Base-by-base conservation (phyloP, 1,140 invertebrate genomes). In the Cecropterus lyciades region DNA sequence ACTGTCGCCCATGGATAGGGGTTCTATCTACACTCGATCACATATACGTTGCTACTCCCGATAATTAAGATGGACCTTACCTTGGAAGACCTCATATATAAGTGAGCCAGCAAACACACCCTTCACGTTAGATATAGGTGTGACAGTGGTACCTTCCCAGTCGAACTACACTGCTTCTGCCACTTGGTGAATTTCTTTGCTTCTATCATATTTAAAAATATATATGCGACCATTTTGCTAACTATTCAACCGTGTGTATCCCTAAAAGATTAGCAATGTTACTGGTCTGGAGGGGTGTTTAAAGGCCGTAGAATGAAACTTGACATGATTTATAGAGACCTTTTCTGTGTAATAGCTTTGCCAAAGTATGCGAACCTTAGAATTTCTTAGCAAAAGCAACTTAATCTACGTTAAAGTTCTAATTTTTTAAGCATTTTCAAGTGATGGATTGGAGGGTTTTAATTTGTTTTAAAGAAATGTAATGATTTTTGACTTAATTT, bases 301-400 rank as follows among this genome's bases (percentile, higher is more conserved):
- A 30, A 0, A 52, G 13, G 24, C 6, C 8, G 20, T 51, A 8
- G 5, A 43, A 43, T 14, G 5, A 30, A 20, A 13, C 17, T 13
- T 30, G 49, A 30, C 49, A 52, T 52, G 49, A 52, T 52, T 52
- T 52, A 52, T 52, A 33, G 33, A 30, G 49, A 52, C 24, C 49
- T 27, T 49, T 14, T 24, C n/a, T 52, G n/a, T 33, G n/a, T 52
- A 48, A 48, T 20, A 27, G 24, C 46, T 11, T 13, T 3, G 11
- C n/a, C 10, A 14, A 30, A 37, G 33, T 11, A 30, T 24, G 49
- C 27, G n/a, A 43, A 6, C 13, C n/a, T 13, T 13, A 30, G 24
- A 17, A 8, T 14, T 52, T 52, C 27, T 13, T 3, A 17, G 13
- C n/a, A 30, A 52, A 37, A 37, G 33, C 10, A 37, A 30, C 24